Base-by-base conservation (phyloP, 2,113 vertebrate genomes). In the Aegithalos caudatus region DNA sequence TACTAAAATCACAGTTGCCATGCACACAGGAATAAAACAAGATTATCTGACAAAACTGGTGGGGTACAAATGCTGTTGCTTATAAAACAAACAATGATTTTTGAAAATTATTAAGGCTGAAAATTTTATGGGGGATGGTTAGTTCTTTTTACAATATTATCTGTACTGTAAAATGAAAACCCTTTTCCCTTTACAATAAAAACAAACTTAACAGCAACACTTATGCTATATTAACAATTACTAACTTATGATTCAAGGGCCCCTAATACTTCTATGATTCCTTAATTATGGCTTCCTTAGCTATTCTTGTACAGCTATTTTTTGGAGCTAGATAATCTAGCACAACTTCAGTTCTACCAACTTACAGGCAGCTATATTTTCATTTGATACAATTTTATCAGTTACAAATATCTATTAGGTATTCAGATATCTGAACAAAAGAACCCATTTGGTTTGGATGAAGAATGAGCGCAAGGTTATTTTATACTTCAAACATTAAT, bases 401-500 rank as follows among this genome's bases (percentile, higher is more conserved):
- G 38, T 57, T 61, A 76, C 5, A 45, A 77, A 27, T 58, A 80
- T 21, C 44, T 62, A 81, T 42, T 38, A 80, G 23, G 42, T 65
- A 70, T 77, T 72, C 65, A 86, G 21, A 66, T 84, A 91, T 47
- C 51, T 93, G 83, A 94, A 65, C 80, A 91, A 89, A 94, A 80
- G 7, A 87, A 31, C 16, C 48, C 11, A 50, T 58, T 42, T 38
- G 22, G n/a, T 48, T 74, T 61, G 29, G 40, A 92, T 51, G 7
- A 81, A 61, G 35, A 77, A 72, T 12, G 12, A 83, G 15, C 24
- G 81, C 9, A 48, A 50, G 4, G 25, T 73, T 86, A 66, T 71
- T 94, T 85, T 40, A 66, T 20, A 73, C 12, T 81, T 96, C 27
- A 69, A 91, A 70, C 3, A 20, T 65, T 40, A 81, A 51, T 17